Conservation (phyloP, 2,888 invertebrate genomes). For the Malacosoma neustria region DNA sequence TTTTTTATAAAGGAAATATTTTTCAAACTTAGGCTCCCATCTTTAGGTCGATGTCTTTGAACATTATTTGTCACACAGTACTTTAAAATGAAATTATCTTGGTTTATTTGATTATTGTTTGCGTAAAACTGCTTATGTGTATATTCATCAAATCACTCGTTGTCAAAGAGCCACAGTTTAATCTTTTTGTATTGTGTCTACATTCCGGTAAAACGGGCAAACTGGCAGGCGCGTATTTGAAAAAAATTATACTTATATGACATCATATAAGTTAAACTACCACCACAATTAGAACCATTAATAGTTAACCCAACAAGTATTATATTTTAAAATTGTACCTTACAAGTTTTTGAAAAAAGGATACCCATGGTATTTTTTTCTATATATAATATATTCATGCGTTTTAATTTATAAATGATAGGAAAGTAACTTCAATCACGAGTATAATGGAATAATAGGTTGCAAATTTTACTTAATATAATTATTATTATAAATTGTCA, state of each 20-base stretch:
- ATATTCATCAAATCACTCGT: not conserved
- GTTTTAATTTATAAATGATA: not conserved
- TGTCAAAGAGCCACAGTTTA: not conserved
- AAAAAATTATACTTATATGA: not conserved
- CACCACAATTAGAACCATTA: not conserved
- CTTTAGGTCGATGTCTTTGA: too few species aligned
- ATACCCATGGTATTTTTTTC: not conserved
- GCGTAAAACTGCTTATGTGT: too few species aligned
- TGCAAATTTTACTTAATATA: not conserved
- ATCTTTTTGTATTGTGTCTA: slow-evolving; percentile 1
- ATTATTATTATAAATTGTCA: not conserved
- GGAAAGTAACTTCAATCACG: not conserved
- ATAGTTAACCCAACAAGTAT: not conserved
- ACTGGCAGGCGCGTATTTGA: not conserved
- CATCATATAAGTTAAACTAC: not conserved
- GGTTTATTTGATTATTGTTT: too few species aligned
- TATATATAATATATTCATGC: not conserved
- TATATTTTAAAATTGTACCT: not conserved
- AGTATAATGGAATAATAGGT: not conserved
- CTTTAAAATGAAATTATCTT: too few species aligned
- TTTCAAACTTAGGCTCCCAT: too few species aligned
- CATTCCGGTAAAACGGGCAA: not conserved
- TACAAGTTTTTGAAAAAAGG: not conserved
- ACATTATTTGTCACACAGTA: too few species aligned
- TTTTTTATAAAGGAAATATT: too few species aligned